A percentile compares a stretch with the other conserved stretches of the same genome.
These are phyloP conservation scores for Danio kyathit DNA, from an alignment of 2,797 vertebrate species.

Conservation along the genomic window DNA sequence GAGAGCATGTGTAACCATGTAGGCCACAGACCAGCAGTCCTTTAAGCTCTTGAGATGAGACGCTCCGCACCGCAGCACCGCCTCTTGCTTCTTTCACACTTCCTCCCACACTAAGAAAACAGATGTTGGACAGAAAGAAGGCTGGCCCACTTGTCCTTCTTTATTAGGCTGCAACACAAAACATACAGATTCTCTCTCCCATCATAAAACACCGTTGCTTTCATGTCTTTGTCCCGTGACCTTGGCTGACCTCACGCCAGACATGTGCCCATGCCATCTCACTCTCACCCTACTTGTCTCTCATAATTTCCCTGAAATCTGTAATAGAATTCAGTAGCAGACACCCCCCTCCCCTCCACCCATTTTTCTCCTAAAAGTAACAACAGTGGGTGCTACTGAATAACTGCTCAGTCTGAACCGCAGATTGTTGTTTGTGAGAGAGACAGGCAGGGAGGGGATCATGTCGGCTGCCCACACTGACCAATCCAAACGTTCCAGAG, in stretches of 20 bases:
- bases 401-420: conserved; percentile 10
- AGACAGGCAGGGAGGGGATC: conserved; percentile 65
- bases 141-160: conserved; percentile 64
- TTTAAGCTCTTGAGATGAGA: conserved; percentile 56
- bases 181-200: conserved; percentile 18
- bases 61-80: conserved; percentile 60
- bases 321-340: conserved; percentile 1
- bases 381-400: conserved; percentile 18
- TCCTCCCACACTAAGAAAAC: conserved; percentile 73
- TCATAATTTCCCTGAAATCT: not conserved
- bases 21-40: conserved; percentile 60
- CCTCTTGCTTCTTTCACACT: conserved; percentile 65
- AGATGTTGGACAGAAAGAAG: conserved; percentile 72
- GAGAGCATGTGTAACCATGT: conserved; percentile 67
- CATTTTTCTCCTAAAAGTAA: not conserved
- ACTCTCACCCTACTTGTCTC: not conserved
- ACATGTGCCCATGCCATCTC: not conserved
- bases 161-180: conserved; percentile 70
- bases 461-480: conserved; percentile 68
- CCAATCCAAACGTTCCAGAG: conserved; percentile 63
- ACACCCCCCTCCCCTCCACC: conserved; percentile 1
- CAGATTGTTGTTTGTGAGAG: conserved; percentile 43
- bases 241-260: not conserved
- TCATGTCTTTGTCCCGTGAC: conserved; percentile 51
- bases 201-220: conserved; percentile 56